Evolutionary conservation across 2,113 vertebrate species (phyloP), one percentile per base, ranked within the genome.

Genomic region (Phalacrocorax pelagicus): DNA sequence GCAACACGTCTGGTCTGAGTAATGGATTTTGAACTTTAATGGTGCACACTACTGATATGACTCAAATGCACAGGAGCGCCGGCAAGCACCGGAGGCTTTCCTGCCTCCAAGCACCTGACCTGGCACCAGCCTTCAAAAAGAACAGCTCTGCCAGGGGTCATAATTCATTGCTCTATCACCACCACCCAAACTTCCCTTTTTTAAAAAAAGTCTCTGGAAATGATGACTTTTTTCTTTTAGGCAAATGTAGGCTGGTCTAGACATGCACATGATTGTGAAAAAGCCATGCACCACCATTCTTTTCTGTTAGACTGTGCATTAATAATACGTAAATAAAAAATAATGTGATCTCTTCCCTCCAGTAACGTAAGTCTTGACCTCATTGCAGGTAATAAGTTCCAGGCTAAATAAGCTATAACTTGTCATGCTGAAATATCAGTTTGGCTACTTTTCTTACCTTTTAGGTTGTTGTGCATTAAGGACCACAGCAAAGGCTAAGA

Each of bases 1-100:
- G 67, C 75, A 82, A 62, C 36, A 30, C 3, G 3, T 83, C 89
- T 83, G 51, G 20, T 81, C 59, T 97, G 96, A 97, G 92, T 94
- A 97, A 97, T 81, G 59, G 40, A 26, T 88, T 93, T 80, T 93
- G 93, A 95, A 93, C 93, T 96, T 96, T 67, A 77, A 54, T 80
- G 55, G 74, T 83, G 63, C 92, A 74, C 71, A 14, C 30, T 94
- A 66, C 58, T 78, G 92, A 73, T 93, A 96, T 95, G 95, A 96
- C 85, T 97, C 85, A 86, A 86, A 86, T 8, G 59, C 90, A 81
- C 59, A 96, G 92, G 79, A 95, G 85, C 2, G 9, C 42, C 3
- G 12, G 77, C 47, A 70, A 81, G 47, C 58, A 91, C 78, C 0
- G 0, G 44, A 94, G 75, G 58, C 66, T 78, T 90, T 92, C 82